Base-by-base conservation (phyloP, 1,140 invertebrate species). In the Conus betulinus region DNA sequence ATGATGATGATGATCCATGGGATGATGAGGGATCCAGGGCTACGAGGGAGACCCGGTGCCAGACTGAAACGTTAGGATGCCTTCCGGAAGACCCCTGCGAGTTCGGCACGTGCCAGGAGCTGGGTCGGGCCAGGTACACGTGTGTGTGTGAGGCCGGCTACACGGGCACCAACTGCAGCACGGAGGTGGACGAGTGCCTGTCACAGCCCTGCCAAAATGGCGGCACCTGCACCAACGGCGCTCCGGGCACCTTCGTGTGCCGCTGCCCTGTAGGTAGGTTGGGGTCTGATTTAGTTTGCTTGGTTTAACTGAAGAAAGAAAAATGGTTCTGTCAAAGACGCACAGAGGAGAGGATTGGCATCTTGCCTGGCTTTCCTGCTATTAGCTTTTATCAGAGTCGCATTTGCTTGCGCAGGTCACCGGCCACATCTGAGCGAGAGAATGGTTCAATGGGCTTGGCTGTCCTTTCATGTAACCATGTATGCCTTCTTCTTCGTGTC, bases 201-300 rank as follows among this genome's bases (percentile, higher is more conserved):
- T 74, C 87, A 20, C 78, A 81, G 1, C 90, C 92, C 0, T 94
- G 93, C 91, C 89, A 91, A 57, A 94, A 94, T 88, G 94, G 93
- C 5, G 94, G 91, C 27, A 93, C 91, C 11, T 94, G 94, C 89
- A 76, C 88, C 8, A 91, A 94, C 63, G 51, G 90, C 78, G 8
- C 55, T 4, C 89, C 99, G 97, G 95, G 98, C 97, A 1, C 99
- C 98, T 95, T 99, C 99, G 93, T 99, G 6, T 78, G 76, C 11
- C 76, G 25, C 7, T 78, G 76, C 23, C 67, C 67, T 71, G 67
- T 71, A 23, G 67, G 67, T 71, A 71, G 20, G 67, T 13, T 10
- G 17, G 57, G 8, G 57, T 60, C 39, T 39, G 39, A 39, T 39
- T 39, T 39, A 39, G 39, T 39, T 39, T 39, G 3, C 39, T 39